Percentiles rank a stretch among this genome's conserved stretches.
phyloP scores from a whole-genome alignment of 2,888 invertebrate species.

The Galeruca laticollis region DNA sequence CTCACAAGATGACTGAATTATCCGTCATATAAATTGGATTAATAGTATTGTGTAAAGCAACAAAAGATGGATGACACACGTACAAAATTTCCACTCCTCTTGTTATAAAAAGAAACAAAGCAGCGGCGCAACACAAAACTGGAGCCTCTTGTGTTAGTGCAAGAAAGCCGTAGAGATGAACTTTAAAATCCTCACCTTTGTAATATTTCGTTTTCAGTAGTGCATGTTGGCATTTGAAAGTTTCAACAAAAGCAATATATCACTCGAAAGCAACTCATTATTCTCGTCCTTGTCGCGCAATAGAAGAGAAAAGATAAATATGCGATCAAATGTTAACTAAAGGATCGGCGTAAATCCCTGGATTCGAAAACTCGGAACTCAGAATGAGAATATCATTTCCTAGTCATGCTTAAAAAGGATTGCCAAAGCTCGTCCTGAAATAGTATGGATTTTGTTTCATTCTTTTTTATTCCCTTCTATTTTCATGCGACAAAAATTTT shows the following conservation, averaged over 20 bases:
- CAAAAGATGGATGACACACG: neutral
- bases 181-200: constrained; percentile 36
- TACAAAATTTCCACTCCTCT: neutral
- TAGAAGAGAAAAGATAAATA: constrained; percentile 42
- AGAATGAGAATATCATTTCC: constrained; percentile 61
- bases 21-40: too few relatives aligned
- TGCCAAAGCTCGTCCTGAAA: constrained; percentile 55
- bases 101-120: constrained; percentile 1
- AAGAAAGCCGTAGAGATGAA: constrained; percentile 21
- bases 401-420: constrained; percentile 56
- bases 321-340: constrained; percentile 65
- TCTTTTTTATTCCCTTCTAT: constrained; percentile 48
- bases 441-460: constrained; percentile 59
- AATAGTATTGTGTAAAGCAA: neutral
- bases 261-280: constrained; percentile 37
- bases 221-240: constrained; percentile 29
- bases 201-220: constrained; percentile 21
- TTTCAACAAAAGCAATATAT: constrained; percentile 36
- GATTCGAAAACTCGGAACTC: constrained; percentile 56
- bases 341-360: constrained; percentile 59
- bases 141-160: constrained; percentile 5
- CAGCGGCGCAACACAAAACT: neutral
- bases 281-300: constrained; percentile 38
- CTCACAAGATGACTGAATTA: too few relatives aligned
- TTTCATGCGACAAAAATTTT: constrained; percentile 39